Base-by-base conservation (phyloP, 2,888 invertebrate species). In the Apeira syringaria region DNA sequence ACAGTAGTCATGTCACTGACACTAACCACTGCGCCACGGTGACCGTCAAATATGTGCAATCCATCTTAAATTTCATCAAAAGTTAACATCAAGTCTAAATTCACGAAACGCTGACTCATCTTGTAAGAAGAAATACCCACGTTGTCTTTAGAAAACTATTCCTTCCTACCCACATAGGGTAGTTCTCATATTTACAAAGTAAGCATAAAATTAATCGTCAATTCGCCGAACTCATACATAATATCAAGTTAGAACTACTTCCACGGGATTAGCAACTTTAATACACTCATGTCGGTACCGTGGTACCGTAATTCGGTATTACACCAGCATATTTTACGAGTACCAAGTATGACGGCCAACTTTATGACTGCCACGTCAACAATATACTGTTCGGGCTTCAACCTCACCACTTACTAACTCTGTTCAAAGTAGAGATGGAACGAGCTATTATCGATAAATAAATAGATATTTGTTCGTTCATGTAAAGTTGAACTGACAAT, bases 341-440 rank as follows among this genome's bases (percentile, higher is more conserved):
- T 36, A 10, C 37, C 47, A n/a, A 56, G 51, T 52, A 59, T 59
- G 53, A 52, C 34, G 47, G 47, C 50, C 41, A 68, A 64, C 51
- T 72, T 72, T 68, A 64, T 61, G 60, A 57, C 40, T 44, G 49
- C 49, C 39, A 43, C 61, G 61, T 66, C 61, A 61, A 53, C 53
- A 70, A 68, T 69, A 66, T 68, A 69, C 58, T 59, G 51, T 58
- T 54, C 48, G 52, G 49, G 50, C 56, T 56, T 46, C 45, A 59
- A 59, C 62, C 64, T 43, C 60, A 59, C 57, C 60, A 59, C 59
- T 64, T 61, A 59, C 58, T 56, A 68, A 66, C 58, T 68, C 56
- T 56, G 57, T 50, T 55, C 53, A 36, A 56, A 53, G 50, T 27
- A 45, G 45, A 25, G 39, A 34, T 30, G 45, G 24, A 22, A 7